Conservation (phyloP, 2,797 vertebrate genomes). For the Acanthurus lineatus region DNA sequence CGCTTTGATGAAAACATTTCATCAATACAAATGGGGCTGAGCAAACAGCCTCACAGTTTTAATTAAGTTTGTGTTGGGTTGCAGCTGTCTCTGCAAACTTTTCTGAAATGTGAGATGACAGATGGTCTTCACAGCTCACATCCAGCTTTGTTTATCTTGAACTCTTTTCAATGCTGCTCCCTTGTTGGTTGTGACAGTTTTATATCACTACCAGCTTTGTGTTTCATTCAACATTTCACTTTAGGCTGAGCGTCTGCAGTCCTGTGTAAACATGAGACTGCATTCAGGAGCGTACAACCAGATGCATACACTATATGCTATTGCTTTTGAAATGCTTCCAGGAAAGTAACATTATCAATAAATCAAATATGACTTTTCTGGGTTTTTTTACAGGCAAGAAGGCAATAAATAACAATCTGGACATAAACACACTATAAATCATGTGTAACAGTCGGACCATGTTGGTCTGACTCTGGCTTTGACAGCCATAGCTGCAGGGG, state of each 20-base stretch:
- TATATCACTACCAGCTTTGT: neutral
- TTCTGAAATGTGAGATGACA: neutral
- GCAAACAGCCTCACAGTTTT: neutral
- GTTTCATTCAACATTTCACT: slow-evolving; percentile 7
- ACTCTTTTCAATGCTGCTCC: neutral
- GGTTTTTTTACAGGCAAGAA: neutral
- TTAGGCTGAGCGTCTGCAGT: neutral
- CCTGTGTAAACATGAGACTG: slow-evolving; percentile 10
- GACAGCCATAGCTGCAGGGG: slow-evolving; percentile 3
- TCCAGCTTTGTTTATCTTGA: slow-evolving; percentile 2
- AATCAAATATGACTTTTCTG: slow-evolving; percentile 8
- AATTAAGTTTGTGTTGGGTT: neutral
- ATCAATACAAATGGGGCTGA: neutral
- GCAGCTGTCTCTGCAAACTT: neutral
- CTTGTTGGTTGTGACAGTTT: slow-evolving; percentile 11
- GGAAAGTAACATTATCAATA: slow-evolving; percentile 8
- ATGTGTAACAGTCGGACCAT: neutral
- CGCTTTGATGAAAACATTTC: neutral
- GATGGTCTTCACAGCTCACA: neutral
- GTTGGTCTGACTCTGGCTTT: neutral
- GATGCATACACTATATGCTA: neutral
- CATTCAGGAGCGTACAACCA: neutral
- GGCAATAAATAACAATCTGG: neutral
- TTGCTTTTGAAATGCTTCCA: slow-evolving; percentile 20
- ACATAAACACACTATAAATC: slow-evolving; percentile 1